Conservation (phyloP, 2,797 vertebrate species). For the Esox masquinongy region DNA sequence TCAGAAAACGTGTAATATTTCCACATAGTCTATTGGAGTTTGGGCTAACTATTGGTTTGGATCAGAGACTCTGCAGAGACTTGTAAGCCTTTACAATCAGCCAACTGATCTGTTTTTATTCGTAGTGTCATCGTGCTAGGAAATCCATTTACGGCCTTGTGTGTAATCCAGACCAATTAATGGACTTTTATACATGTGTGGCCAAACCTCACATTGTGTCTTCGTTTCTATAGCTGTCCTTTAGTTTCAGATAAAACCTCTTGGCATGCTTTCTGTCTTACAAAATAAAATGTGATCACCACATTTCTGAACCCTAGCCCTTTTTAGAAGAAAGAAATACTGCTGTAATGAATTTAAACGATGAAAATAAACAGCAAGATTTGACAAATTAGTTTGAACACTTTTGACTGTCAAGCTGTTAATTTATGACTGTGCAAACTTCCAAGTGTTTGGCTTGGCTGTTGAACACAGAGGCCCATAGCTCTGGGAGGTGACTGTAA, state of each 20-base stretch:
- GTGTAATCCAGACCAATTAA: constrained; percentile 43
- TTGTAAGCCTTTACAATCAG: constrained; percentile 42
- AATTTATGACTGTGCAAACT: constrained; percentile 82
- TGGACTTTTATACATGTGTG: constrained; percentile 23
- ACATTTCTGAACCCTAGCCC: constrained; percentile 51
- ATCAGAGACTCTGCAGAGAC: constrained; percentile 28
- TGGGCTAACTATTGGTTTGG: constrained; percentile 42
- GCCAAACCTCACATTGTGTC: constrained; percentile 21
- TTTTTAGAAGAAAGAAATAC: constrained; percentile 59
- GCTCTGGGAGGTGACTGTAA: constrained; percentile 72
- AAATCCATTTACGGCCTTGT: constrained; percentile 55
- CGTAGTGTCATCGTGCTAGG: constrained; percentile 45
- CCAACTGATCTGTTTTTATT: constrained; percentile 39
- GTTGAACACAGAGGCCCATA: constrained; percentile 71
- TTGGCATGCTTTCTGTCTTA: constrained; percentile 40
- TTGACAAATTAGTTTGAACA: constrained; percentile 82
- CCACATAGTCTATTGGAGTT: constrained; percentile 11
- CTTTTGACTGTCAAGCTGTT: constrained; percentile 78
- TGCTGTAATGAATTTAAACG: constrained; percentile 74
- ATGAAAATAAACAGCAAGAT: constrained; percentile 54
- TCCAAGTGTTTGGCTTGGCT: constrained; percentile 79
- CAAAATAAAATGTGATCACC: constrained; percentile 45
- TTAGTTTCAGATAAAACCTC: constrained; percentile 41
- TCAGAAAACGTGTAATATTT: background rate
- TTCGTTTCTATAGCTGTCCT: constrained; percentile 25